Evolutionary conservation across 1,140 invertebrate species (phyloP), one percentile per base, ranked within the genome.

Genomic region (Stegodyphus mimosarum): DNA sequence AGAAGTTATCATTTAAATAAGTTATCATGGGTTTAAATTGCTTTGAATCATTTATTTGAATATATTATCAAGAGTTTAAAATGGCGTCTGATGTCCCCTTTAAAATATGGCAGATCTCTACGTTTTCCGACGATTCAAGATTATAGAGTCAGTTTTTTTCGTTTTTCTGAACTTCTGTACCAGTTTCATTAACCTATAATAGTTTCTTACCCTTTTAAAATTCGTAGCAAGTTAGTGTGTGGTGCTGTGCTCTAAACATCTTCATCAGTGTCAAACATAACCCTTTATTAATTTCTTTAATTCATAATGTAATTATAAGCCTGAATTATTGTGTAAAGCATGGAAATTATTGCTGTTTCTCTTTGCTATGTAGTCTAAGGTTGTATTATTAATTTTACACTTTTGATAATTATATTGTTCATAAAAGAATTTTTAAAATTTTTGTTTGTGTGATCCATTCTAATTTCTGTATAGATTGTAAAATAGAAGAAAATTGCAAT

Each of bases 51-150:
- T 60, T 2, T 60, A 10, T 60, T 60, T 10, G 0, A 60, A 1
- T 60, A 60, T 9, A 60, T 33, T 33, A 60, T 10, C 0, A 15
- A 60, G 15, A 0, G 5, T 15, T 10, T 69, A 53, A 49, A 70
- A 79, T 79, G 77, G 77, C 77, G 77, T 79, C 77, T 79, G 49
- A 66, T 79, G 77, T 79, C 66, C 64, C 66, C 51, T 18, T 10
- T 50, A 13, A 79, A 13, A 52, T 55, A 79, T 79, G 64, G 67
- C 77, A 79, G 67, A 52, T 77, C 13, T 63, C 7, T 64, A 49
- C 17, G 50, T 77, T 77, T 77, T 77, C n/a, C 49, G 6, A 77
- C 18, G n/a, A 11, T 49, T 15, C 51, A 50, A 10, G 10, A 60
- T 53, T 53, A 74, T 53, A 53, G 51, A 53, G 9, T 74, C 18